Percentiles rank a stretch among this genome's conserved stretches.
These are phyloP conservation scores for Alaudala cheleensis DNA, from an alignment of 2,113 vertebrate genomes.

Conservation along the genomic window DNA sequence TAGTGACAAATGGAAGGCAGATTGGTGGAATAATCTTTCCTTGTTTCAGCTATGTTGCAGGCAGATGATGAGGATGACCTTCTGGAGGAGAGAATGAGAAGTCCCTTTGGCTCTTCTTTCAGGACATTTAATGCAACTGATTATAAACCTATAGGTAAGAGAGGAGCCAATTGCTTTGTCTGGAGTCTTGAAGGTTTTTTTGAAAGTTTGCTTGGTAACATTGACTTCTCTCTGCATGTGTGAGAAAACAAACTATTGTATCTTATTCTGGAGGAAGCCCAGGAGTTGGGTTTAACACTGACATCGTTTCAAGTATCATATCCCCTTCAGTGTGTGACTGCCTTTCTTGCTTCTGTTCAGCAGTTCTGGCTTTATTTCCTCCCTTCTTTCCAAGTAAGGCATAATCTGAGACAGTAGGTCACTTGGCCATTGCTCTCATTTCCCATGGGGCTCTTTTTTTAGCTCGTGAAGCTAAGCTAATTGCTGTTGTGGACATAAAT, in stretches of 20 bases:
- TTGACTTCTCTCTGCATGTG: neutral
- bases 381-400: neutral
- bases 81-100: slow-evolving; percentile 97
- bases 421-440: neutral
- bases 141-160: slow-evolving; percentile 96
- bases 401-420: neutral
- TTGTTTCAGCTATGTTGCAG: slow-evolving; percentile 90
- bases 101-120: slow-evolving; percentile 98
- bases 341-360: neutral
- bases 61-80: slow-evolving; percentile 98
- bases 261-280: neutral
- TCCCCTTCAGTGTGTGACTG: neutral
- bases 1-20: neutral
- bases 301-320: neutral
- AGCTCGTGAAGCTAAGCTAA: neutral
- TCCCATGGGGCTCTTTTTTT: neutral
- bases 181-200: neutral
- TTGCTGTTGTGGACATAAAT: neutral
- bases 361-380: neutral
- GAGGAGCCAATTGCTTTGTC: neutral
- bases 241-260: neutral
- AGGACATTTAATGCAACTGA: slow-evolving; percentile 98
- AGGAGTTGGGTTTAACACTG: neutral
- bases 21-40: neutral
- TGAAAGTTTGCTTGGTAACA: neutral